A percentile compares a stretch with the other conserved stretches of the same genome.
Conservation (phyloP, 1,140 invertebrate species). For the Batillaria attramentaria region DNA sequence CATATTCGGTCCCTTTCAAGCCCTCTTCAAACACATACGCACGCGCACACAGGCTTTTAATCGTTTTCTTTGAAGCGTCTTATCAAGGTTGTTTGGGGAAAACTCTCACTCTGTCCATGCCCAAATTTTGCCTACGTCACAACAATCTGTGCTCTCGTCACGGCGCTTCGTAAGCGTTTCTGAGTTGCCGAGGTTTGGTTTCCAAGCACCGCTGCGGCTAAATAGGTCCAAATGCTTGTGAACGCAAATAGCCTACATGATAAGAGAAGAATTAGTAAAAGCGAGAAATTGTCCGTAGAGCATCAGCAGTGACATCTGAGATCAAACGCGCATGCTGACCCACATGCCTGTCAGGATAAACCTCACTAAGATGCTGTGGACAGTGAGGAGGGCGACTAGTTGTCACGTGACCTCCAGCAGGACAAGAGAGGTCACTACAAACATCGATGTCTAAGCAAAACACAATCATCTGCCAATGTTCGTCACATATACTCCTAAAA, state of each 20-base stretch:
- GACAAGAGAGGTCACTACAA: too few species aligned
- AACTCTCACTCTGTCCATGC: conserved; percentile 1
- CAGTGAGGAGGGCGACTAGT: too few species aligned
- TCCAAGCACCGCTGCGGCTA: background rate
- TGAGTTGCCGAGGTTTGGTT: background rate
- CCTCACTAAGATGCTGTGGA: background rate
- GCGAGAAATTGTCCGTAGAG: background rate
- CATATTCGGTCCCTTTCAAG: background rate
- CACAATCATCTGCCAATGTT: too few species aligned
- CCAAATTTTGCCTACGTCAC: background rate
- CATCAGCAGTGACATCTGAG: background rate
- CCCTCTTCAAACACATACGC: background rate
- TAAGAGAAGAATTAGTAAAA: conserved; percentile 15
- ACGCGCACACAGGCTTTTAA: conserved; percentile 10
- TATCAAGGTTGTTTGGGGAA: background rate
- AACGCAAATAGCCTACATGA: background rate
- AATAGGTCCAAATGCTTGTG: conserved; percentile 3
- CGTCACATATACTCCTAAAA: too few species aligned
- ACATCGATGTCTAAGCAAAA: too few species aligned
- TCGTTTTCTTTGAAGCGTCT: conserved; percentile 12
- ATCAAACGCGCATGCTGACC: background rate
- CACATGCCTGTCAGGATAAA: background rate
- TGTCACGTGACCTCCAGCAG: too few species aligned
- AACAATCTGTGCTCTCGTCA: background rate
- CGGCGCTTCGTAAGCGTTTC: background rate